A percentile compares a stretch with the other conserved stretches of the same genome.
Conservation (phyloP, 2,797 vertebrate genomes). For the Apogon talboti region DNA sequence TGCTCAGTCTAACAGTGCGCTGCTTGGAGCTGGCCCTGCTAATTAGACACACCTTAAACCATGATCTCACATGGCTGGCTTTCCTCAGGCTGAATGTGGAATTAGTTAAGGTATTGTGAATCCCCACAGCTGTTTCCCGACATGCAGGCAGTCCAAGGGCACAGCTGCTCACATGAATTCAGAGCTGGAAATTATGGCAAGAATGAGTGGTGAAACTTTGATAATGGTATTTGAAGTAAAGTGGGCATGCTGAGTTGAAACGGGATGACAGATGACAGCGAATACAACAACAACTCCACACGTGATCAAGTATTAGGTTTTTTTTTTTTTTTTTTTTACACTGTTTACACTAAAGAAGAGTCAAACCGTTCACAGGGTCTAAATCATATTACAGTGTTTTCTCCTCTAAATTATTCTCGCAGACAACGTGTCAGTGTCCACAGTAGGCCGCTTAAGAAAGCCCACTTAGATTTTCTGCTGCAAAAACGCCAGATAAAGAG, state of each 20-base stretch:
- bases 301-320: constrained; percentile 5
- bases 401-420: constrained; percentile 24
- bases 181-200: constrained; percentile 57
- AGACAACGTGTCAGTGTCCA: constrained; percentile 53
- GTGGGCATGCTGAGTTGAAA: constrained; percentile 40
- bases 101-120: constrained; percentile 81
- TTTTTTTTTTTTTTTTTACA: neutral
- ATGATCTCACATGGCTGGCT: constrained; percentile 79
- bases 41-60: constrained; percentile 80
- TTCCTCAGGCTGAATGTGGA: constrained; percentile 73
- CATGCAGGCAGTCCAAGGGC: constrained; percentile 69
- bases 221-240: constrained; percentile 29
- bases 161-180: constrained; percentile 78
- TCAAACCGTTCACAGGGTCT: constrained; percentile 15
- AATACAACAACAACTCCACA: constrained; percentile 3
- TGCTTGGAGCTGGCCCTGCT: constrained; percentile 49
- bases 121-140: constrained; percentile 81
- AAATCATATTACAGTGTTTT: constrained; percentile 12
- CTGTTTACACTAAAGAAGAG: neutral
- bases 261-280: constrained; percentile 1
- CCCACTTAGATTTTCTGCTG: constrained; percentile 46
- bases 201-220: constrained; percentile 34
- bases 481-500: constrained; percentile 55
- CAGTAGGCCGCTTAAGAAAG: constrained; percentile 37
- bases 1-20: constrained; percentile 12